These are phyloP conservation scores for Pachyramphus minor DNA, from an alignment of 2,113 vertebrate species.

Conservation along the genomic window DNA sequence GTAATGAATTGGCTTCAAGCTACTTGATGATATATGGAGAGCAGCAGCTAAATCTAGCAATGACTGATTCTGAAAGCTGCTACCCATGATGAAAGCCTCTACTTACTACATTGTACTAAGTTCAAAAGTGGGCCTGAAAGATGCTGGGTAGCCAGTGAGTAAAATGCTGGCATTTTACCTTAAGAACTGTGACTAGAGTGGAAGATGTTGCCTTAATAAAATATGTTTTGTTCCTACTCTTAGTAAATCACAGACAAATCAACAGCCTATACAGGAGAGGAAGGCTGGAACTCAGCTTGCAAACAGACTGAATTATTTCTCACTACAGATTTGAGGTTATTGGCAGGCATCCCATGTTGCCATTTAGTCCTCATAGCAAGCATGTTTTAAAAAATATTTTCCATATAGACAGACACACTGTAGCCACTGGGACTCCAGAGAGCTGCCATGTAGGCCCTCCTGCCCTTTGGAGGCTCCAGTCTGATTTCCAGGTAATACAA, in stretches of 20 bases:
- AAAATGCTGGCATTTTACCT: constrained; percentile 20
- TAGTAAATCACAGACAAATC: constrained; percentile 36
- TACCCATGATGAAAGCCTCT: background rate
- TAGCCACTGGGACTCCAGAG: constrained; percentile 37
- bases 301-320: constrained; percentile 48
- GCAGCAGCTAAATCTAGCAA: background rate
- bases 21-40: background rate
- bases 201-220: constrained; percentile 38
- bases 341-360: constrained; percentile 40
- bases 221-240: constrained; percentile 11
- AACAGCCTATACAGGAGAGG: background rate
- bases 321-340: constrained; percentile 50
- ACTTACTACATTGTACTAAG: background rate
- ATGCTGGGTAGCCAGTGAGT: background rate
- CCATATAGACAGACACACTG: constrained; percentile 7
- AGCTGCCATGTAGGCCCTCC: background rate
- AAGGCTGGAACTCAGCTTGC: constrained; percentile 14
- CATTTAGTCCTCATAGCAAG: constrained; percentile 52
- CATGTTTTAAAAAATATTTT: constrained; percentile 40
- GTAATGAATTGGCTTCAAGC: background rate
- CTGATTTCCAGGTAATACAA: constrained; percentile 34
- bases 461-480: background rate
- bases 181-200: background rate
- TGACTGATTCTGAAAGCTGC: background rate
- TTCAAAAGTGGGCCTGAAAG: constrained; percentile 30